phyloP scores from a whole-genome alignment of 2,797 vertebrate genomes.

The Acanthiza pusilla region DNA sequence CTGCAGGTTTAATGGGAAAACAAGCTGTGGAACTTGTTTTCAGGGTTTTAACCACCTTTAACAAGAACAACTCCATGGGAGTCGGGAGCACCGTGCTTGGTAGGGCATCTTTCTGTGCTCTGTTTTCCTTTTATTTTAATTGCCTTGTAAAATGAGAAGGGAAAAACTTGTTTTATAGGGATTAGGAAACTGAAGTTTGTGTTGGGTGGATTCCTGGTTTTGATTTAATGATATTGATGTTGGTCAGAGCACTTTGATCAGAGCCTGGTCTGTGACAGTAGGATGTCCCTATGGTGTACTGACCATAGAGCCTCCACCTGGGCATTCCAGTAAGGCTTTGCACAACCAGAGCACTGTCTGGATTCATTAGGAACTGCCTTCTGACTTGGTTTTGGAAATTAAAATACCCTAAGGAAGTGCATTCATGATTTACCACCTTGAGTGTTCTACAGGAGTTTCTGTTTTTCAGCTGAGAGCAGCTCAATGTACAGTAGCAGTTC shows the following conservation, averaged over 20 bases:
- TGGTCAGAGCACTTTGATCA: fast-evolving
- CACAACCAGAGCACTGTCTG: background rate
- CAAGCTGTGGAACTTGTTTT: background rate
- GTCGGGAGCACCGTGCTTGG: background rate
- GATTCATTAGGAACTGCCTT: background rate
- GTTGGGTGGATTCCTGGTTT: background rate
- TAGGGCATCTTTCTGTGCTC: background rate
- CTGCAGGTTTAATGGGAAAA: background rate
- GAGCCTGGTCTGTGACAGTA: background rate
- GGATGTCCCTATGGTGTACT: background rate
- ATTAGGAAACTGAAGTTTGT: background rate
- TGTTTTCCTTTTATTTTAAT: background rate
- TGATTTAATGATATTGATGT: background rate
- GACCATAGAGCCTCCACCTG: background rate
- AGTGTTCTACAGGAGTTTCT: background rate
- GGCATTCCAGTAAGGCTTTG: background rate
- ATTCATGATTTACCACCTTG: background rate
- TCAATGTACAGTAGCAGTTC: background rate
- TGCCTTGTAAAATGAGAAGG: background rate
- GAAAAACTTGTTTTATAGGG: background rate
- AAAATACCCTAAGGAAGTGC: background rate
- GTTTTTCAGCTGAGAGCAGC: background rate
- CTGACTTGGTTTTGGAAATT: background rate
- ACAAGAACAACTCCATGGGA: background rate
- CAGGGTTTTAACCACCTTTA: background rate